A percentile compares a stretch with the other conserved stretches of the same genome.
Evolutionary conservation across 2,888 invertebrate species (phyloP).

Genomic region (Julus scanicus): DNA sequence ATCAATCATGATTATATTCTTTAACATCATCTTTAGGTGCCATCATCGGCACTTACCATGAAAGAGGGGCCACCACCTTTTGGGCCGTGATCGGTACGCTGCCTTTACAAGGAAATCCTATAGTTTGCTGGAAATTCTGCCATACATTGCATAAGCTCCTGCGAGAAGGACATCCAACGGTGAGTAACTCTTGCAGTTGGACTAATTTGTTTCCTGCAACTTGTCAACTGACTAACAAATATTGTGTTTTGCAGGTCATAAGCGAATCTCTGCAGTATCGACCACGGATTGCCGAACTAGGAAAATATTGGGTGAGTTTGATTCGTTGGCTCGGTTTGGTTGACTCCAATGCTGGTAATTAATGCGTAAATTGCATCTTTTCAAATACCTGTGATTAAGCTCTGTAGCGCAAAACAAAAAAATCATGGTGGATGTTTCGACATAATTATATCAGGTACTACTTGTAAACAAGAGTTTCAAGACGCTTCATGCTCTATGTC

Average conservation of each 20-base stretch:
- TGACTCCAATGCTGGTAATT: too few relatives aligned
- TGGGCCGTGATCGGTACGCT: slow-evolving; percentile 81
- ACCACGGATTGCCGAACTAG: slow-evolving; percentile 83
- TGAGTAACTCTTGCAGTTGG: slow-evolving; percentile 63
- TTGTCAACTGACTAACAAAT: too few relatives aligned
- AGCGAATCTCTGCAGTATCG: slow-evolving; percentile 85
- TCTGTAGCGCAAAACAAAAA: not conserved
- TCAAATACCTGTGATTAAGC: too few relatives aligned
- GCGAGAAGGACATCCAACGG: slow-evolving; percentile 91
- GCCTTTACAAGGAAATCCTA: slow-evolving; percentile 90
- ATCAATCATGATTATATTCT: not conserved
- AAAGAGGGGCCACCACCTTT: slow-evolving; percentile 89
- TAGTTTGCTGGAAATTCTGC: slow-evolving; percentile 99
- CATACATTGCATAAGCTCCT: slow-evolving; percentile 96
- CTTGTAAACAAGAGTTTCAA: not conserved
- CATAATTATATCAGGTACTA: not conserved
- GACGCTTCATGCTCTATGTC: not conserved
- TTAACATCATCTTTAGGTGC: slow-evolving; percentile 71
- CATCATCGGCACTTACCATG: slow-evolving; percentile 94
- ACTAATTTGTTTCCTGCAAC: too few relatives aligned
- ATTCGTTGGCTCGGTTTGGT: not conserved
- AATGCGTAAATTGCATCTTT: too few relatives aligned
- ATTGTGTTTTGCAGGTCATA: slow-evolving; percentile 67
- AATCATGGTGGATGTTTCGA: not conserved
- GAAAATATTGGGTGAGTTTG: slow-evolving; percentile 81